A percentile compares a stretch with the other conserved stretches of the same genome.
Conservation (phyloP, 2,113 vertebrate species). For the Illadopsis cleaveri region DNA sequence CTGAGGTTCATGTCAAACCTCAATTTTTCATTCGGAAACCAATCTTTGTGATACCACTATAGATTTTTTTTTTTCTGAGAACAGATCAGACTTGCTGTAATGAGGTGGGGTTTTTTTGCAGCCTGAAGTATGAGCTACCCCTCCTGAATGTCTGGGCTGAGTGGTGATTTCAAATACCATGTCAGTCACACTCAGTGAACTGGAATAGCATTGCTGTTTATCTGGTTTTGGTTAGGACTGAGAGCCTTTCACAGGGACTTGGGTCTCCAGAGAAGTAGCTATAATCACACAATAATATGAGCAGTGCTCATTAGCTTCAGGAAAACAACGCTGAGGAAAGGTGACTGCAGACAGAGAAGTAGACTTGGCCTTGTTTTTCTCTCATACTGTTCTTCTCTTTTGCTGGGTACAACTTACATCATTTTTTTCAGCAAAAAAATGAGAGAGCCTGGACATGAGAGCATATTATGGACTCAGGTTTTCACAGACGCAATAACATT, state of each 20-base stretch:
- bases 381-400: not conserved
- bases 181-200: slow-evolving; percentile 51
- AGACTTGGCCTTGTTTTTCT: not conserved
- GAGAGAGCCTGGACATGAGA: not conserved
- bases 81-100: slow-evolving; percentile 35
- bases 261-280: not conserved
- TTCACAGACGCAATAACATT: not conserved
- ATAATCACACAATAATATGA: not conserved
- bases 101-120: not conserved
- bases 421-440: not conserved
- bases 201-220: slow-evolving; percentile 32
- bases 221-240: slow-evolving; percentile 37
- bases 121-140: slow-evolving; percentile 16
- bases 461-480: not conserved
- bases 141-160: not conserved
- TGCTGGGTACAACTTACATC: fast-evolving
- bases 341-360: not conserved
- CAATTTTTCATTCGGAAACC: slow-evolving; percentile 60
- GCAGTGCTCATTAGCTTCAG: not conserved
- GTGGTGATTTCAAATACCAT: slow-evolving; percentile 29
- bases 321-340: not conserved
- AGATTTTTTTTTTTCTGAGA: slow-evolving; percentile 12
- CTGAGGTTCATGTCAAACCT: slow-evolving; percentile 10
- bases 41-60: slow-evolving; percentile 59
- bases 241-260: slow-evolving; percentile 27